Evolutionary conservation across 2,113 vertebrate species (phyloP), one percentile per base, ranked within the genome.

Genomic region (Tenrec ecaudatus): DNA sequence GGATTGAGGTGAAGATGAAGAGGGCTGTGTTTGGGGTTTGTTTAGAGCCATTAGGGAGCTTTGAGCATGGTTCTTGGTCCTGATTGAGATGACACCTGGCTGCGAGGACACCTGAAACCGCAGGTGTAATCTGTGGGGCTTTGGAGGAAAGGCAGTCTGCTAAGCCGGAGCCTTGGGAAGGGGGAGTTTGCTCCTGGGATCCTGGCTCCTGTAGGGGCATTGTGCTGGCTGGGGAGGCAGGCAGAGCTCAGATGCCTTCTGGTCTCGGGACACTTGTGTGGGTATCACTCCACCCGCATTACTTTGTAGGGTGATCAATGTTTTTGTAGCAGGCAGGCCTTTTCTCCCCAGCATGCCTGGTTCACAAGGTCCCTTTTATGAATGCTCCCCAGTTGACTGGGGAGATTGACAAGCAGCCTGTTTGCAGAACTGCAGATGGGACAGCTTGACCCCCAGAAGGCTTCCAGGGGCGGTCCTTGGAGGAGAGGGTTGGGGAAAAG

Each of bases 311-410:
- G 69, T 38, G 77, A 96, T 97, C 94, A 95, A 95, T 82, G 79
- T 92, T 69, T 98, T 98, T 97, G 96, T 98, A 95, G 85, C 88
- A 15, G 31, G 71, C 62, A 22, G 79, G 90, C 89, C 71, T 68
- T 95, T 88, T 47, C 43, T 89, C 73, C 43, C 17, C 11, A 62
- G 73, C 89, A 68, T 93, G 95, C 93, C 95, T 89, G 81, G 33
- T 71, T 82, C 15, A 98, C 97, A 98, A 97, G 87, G 57, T n/a
- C 73, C 95, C 95, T 97, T 98, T 97, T 97, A 96, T 33, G 78
- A 83, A 93, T 83, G 78, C 94, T 95, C 78, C 84, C 76, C 38
- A 83, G 96, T 97, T 97, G 96, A 94, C 81, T 91, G 76, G 96
- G 94, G 95, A 92, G 94, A 96, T 53, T 6, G 78, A 58, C 33